Base-by-base conservation (phyloP, 2,888 invertebrate species). In the Ornithoptera alexandrae region DNA sequence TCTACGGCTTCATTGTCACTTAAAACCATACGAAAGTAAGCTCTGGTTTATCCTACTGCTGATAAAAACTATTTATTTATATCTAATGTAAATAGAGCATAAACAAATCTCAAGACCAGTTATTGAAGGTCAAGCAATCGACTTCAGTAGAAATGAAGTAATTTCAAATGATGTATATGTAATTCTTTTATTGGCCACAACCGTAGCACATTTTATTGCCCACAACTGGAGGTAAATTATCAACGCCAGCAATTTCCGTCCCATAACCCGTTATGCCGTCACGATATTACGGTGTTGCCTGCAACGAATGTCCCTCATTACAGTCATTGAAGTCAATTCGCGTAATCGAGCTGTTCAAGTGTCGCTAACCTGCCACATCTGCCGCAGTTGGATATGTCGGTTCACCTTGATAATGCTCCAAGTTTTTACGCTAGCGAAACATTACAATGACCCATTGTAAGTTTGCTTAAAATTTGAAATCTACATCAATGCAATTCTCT, bases 301-400 rank as follows among this genome's bases (percentile, higher is more conserved):
- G 56, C 46, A 46, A 58, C 58, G 58, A 62, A 62, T 68, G 67
- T 46, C 42, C 22, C 36, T 67, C 42, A 62, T 68, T 68, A 68
- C 53, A 64, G 53, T 53, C 53, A 68, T 68, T 68, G 64, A 64
- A 60, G 53, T 59, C 50, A 68, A 68, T 68, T 68, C 63, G n/a
- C 58, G 50, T 70, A 66, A 70, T 70, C 36, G 69, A 66, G 62
- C 62, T 18, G 67, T 42, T 36, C 22, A 61, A n/a, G 17, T 64
- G 46, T 57, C 56, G 62, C 36, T 30, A 58, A 39, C n/a, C n/a
- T 42, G 30, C 4, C 7, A 30, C 59, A 62, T 62, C 62, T 57
- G 10, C 58, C n/a, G n/a, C 42, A 57, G 42, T 39, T 42, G 4
- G 30, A 30, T 15, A 62, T 36, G 15, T 39, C 24, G n/a, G n/a